A percentile compares a stretch with the other conserved stretches of the same genome.
Conservation (phyloP, 2,888 invertebrate species). For the Nemapogon koenigi region DNA sequence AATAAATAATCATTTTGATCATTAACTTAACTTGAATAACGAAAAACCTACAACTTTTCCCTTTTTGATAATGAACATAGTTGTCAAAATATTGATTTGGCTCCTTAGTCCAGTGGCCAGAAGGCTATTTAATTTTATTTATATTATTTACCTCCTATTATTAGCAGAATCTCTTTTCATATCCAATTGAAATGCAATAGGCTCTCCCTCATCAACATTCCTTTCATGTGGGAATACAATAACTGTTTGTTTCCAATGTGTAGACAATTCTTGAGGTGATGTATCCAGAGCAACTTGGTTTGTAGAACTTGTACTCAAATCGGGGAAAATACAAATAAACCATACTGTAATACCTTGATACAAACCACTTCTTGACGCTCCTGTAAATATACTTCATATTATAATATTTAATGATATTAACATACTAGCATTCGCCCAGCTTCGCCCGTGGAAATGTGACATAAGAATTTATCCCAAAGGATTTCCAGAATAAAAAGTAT, state of each 20-base stretch:
- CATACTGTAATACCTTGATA: slow-evolving; percentile 81
- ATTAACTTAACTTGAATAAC: no score
- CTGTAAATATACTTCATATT: no score
- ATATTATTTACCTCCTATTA: slow-evolving; percentile 41
- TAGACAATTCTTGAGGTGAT: slow-evolving; percentile 71
- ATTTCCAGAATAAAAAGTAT: no score
- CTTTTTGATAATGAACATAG: no score
- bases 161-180: slow-evolving; percentile 59
- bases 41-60: no score
- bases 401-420: no score
- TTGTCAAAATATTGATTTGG: no score
- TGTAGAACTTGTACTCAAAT: slow-evolving; percentile 47
- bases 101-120: no score
- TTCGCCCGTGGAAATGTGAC: no score
- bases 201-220: slow-evolving; percentile 63
- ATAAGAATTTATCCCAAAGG: no score
- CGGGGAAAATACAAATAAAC: slow-evolving; percentile 80
- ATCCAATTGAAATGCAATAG: slow-evolving; percentile 72
- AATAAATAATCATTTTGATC: no score
- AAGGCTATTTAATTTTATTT: slow-evolving; percentile 20
- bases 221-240: slow-evolving; percentile 76
- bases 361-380: slow-evolving; percentile 62
- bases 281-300: slow-evolving; percentile 74
- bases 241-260: slow-evolving; percentile 96
- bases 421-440: no score